Evolutionary conservation across 2,888 invertebrate species (phyloP), one percentile per base, ranked within the genome.

Genomic region (Nomada ferruginata): DNA sequence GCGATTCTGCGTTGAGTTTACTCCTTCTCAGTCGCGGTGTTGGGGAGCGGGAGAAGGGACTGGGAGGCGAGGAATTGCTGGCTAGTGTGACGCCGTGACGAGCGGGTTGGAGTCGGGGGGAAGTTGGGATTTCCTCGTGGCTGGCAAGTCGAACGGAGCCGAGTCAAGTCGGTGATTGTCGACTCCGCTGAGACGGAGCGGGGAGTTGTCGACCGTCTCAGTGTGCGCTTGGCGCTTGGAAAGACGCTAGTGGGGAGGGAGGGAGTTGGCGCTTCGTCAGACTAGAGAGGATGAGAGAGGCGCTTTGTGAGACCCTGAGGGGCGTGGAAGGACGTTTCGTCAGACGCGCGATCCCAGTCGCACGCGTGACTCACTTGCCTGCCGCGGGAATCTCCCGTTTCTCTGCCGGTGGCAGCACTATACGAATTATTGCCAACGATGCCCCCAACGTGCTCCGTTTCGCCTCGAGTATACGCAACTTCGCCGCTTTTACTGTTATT

Each of bases 321-420:
- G 61, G 61, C 65, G 72, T 73, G 66, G 73, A 70, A 68, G 81
- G 83, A 79, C 63, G 82, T 86, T 87, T 85, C 79, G 85, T 85
- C 89, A 89, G 89, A 89, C 90, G 88, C 87, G 76, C 77, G 83
- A 82, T 74, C 79, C 72, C 66, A 74, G 75, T 75, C 85, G 80
- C 69, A 83, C 89, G 92, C 89, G 92, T 92, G 92, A 92, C 91
- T 91, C 92, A 92, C 89, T 91, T 90, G 88, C 77, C 70, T 64
- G 68, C 68, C 72, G 87, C 89, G 92, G 92, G 92, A 89, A 91
- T 92, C 92, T 92, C 92, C 92, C 90, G 87, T 79, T 83, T 77
- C 72, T 76, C 70, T 73, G 59, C 75, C 76, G 76, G 85, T 76
- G 90, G 92, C 91, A 92, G 90, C 91, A 91, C 92, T 79, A 76